phyloP scores from a whole-genome alignment of 1,140 invertebrate genomes.

The Xylocopa sonorina region DNA sequence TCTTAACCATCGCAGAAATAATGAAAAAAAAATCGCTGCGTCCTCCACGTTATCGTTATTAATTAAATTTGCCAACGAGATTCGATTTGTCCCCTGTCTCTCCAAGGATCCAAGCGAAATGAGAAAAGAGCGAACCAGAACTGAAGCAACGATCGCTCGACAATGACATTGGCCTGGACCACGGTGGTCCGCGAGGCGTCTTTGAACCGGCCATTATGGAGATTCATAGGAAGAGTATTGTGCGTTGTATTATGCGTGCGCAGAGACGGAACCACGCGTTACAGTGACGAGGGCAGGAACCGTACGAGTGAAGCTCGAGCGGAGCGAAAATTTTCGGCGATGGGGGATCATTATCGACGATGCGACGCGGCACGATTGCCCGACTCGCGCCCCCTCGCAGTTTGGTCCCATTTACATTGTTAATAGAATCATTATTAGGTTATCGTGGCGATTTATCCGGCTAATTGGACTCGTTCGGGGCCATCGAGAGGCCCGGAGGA shows the following conservation, averaged over 20 bases:
- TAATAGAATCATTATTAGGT: constrained; percentile 73
- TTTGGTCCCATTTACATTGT: constrained; percentile 66
- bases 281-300: neutral
- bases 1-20: too few species aligned
- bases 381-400: neutral
- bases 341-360: constrained; percentile 33
- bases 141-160: neutral
- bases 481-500: neutral
- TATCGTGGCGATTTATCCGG: constrained; percentile 49
- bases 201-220: constrained; percentile 35
- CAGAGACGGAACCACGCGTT: constrained; percentile 26
- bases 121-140: too few species aligned
- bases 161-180: neutral
- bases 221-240: constrained; percentile 36
- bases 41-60: too few species aligned
- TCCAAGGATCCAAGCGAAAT: too few species aligned
- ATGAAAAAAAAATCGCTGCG: too few species aligned
- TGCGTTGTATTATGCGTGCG: constrained; percentile 26
- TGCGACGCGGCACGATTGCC: neutral
- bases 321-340: constrained; percentile 30
- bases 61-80: too few species aligned
- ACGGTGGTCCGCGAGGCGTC: neutral
- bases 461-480: constrained; percentile 31
- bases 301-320: neutral
- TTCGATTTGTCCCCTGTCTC: too few species aligned